These are phyloP conservation scores for Hystrix brachyura DNA, from an alignment of 2,113 vertebrate genomes.

Conservation along the genomic window DNA sequence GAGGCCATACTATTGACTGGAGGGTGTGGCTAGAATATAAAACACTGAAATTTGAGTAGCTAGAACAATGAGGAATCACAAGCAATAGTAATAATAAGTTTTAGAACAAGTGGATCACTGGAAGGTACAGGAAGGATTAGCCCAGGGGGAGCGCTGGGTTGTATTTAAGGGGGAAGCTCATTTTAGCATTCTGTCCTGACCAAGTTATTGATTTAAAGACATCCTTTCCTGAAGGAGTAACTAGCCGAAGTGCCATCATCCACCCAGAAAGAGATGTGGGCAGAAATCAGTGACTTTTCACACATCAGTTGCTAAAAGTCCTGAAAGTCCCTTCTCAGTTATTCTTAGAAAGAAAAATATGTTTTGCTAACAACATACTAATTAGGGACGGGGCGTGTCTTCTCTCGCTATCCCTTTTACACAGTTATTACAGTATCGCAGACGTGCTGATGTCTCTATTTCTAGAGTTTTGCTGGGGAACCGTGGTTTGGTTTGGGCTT, in stretches of 20 bases:
- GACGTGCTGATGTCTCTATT: conserved; percentile 7
- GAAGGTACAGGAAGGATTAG: not conserved
- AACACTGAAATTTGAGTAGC: not conserved
- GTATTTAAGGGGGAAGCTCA: not conserved
- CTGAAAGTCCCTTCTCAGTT: conserved; percentile 45
- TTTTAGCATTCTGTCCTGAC: not conserved
- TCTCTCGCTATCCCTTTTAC: not conserved
- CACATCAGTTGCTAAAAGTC: conserved; percentile 40
- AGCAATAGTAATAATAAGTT: not conserved
- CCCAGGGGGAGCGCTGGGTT: not conserved
- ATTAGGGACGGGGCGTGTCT: not conserved
- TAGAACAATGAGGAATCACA: not conserved
- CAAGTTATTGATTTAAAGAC: not conserved
- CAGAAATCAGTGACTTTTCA: conserved; percentile 49
- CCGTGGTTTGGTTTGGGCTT: not conserved
- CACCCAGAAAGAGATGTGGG: not conserved
- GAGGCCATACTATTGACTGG: not conserved
- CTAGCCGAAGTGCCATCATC: not conserved
- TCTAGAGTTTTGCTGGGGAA: not conserved
- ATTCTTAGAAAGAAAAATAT: conserved; percentile 76
- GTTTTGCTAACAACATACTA: conserved; percentile 7
- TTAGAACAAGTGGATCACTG: not conserved
- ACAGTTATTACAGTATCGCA: not conserved
- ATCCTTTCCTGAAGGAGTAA: not conserved
- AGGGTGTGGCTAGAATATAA: not conserved